phyloP scores from a whole-genome alignment of 2,888 invertebrate genomes.

The Drosophila seclusa region DNA sequence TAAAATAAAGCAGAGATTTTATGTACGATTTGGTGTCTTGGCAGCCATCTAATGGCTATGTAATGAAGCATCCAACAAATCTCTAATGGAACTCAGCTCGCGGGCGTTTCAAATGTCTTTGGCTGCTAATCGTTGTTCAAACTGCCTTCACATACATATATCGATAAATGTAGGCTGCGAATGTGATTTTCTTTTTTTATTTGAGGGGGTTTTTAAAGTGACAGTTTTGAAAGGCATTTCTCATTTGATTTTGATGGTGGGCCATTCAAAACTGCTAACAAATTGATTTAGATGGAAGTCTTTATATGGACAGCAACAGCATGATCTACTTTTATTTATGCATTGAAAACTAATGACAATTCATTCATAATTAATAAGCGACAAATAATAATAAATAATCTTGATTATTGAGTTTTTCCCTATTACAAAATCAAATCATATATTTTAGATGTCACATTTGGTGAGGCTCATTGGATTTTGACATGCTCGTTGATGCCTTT shows the following conservation, averaged over 20 bases:
- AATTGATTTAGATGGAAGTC: neutral
- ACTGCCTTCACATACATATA: conserved; percentile 13
- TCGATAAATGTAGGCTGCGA: conserved; percentile 15
- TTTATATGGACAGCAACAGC: neutral
- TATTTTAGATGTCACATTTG: neutral
- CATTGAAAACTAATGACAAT: neutral
- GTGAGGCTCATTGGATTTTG: neutral
- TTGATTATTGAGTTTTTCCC: neutral
- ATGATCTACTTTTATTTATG: neutral
- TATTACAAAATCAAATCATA: neutral
- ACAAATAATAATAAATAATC: neutral
- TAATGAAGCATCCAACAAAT: conserved; percentile 68
- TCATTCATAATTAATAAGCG: neutral
- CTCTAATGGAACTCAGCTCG: conserved; percentile 31
- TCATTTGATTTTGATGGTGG: neutral
- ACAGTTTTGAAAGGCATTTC: conserved; percentile 13
- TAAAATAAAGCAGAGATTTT: conserved; percentile 16
- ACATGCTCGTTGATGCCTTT: neutral
- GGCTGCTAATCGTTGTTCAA: conserved; percentile 12
- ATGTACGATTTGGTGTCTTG: conserved; percentile 48
- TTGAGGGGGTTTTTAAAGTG: conserved; percentile 17
- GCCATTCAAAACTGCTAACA: neutral
- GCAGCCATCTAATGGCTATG: conserved; percentile 53
- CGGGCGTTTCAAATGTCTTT: conserved; percentile 25
- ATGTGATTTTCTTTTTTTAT: neutral